A percentile compares a stretch with the other conserved stretches of the same genome.
phyloP scores from a whole-genome alignment of 1,140 invertebrate species.

The Lamellibrachia luymesi region DNA sequence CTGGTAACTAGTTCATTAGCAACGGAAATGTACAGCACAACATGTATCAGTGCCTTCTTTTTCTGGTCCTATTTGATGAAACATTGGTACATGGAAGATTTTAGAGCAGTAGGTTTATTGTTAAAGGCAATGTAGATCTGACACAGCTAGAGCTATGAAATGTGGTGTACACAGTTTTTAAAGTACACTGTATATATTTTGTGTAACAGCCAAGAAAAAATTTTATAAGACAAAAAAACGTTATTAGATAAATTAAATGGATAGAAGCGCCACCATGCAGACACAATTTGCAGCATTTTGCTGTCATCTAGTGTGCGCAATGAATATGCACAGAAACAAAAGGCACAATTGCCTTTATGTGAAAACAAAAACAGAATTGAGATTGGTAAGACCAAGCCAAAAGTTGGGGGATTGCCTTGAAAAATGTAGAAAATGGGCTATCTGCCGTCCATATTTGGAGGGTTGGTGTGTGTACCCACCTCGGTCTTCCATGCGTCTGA shows the following conservation, averaged over 20 bases:
- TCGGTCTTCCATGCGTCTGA: slow-evolving; percentile 78
- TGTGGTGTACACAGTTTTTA: no score
- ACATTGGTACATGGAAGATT: neutral
- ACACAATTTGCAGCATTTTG: no score
- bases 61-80: neutral
- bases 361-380: no score
- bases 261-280: no score
- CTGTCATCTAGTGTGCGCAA: no score
- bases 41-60: neutral
- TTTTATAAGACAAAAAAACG: no score
- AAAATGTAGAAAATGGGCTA: neutral
- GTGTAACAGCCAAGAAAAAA: no score
- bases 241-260: no score
- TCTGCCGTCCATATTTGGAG: neutral
- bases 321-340: no score
- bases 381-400: neutral
- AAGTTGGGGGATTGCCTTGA: neutral
- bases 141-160: neutral
- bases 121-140: neutral
- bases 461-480: slow-evolving; percentile 53
- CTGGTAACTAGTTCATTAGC: neutral
- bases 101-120: neutral
- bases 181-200: no score
- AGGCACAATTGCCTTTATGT: no score
- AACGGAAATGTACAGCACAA: neutral